Conservation (phyloP, 2,113 vertebrate genomes). For the Pontoporia blainvillei region DNA sequence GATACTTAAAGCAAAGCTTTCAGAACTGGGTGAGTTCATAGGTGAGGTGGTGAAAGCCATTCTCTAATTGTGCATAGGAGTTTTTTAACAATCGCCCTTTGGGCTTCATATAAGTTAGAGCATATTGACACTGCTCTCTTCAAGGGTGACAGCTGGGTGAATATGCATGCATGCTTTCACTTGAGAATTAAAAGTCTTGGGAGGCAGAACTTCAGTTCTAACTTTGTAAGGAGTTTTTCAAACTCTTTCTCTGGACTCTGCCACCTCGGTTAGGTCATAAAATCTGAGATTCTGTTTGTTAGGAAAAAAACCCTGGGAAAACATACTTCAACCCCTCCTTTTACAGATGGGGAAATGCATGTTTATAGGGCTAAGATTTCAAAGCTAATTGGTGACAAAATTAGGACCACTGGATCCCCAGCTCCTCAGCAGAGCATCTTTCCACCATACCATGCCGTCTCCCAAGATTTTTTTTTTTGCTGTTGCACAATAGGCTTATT, state of each 20-base stretch:
- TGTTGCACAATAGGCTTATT: conserved; percentile 30
- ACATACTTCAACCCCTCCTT: neutral
- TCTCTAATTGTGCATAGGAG: neutral
- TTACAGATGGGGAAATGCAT: neutral
- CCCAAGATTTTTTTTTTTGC: neutral
- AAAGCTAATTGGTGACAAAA: neutral
- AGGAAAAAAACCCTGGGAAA: neutral
- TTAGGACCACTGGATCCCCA: neutral
- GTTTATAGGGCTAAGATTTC: neutral
- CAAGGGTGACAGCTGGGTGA: neutral
- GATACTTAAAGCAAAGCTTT: neutral
- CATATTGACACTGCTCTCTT: neutral
- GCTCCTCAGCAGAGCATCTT: neutral
- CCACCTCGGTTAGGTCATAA: neutral
- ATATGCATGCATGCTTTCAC: neutral
- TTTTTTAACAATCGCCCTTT: neutral
- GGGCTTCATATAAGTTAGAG: neutral
- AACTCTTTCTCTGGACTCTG: conserved; percentile 14
- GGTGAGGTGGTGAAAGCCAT: neutral
- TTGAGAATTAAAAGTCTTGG: neutral
- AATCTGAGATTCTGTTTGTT: conserved; percentile 19
- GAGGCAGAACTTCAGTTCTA: conserved; percentile 15
- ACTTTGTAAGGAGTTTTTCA: neutral
- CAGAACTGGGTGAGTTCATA: neutral
- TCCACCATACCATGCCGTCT: neutral